phyloP scores from a whole-genome alignment of 2,888 invertebrate genomes.

The Chalcis sispes region DNA sequence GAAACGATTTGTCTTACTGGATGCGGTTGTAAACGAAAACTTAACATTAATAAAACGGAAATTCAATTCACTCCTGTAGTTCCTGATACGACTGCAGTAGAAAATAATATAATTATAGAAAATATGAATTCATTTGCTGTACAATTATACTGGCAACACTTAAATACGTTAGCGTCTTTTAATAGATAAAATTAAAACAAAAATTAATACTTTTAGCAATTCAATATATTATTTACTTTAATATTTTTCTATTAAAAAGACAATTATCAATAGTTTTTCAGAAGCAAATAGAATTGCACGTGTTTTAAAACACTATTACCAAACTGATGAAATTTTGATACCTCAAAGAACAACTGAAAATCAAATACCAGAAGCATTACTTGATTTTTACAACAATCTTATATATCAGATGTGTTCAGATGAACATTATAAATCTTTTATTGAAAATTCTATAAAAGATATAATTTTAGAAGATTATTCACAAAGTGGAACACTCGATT shows the following conservation, averaged over 20 bases:
- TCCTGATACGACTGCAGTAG: conserved; percentile 70
- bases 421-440: conserved; percentile 10
- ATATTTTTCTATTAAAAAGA: no score
- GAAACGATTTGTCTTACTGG: conserved; percentile 30
- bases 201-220: no score
- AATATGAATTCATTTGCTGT: conserved; percentile 83
- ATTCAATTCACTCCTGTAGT: conserved; percentile 32
- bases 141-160: conserved; percentile 83
- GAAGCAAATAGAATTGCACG: conserved; percentile 36
- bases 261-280: conserved; percentile 34
- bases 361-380: conserved; percentile 63
- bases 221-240: no score
- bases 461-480: conserved; percentile 28
- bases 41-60: conserved; percentile 25
- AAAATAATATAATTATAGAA: conserved; percentile 79
- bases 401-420: conserved; percentile 27
- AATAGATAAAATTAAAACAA: no score
- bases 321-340: conserved; percentile 71
- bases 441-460: conserved; percentile 40
- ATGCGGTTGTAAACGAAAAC: conserved; percentile 29
- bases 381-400: conserved; percentile 42
- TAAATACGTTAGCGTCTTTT: conserved; percentile 78
- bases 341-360: conserved; percentile 72
- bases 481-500: background rate
- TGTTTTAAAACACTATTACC: conserved; percentile 69